Evolutionary conservation across 2,888 invertebrate genomes (phyloP).

Genomic region (Lasioglossum figueresi): DNA sequence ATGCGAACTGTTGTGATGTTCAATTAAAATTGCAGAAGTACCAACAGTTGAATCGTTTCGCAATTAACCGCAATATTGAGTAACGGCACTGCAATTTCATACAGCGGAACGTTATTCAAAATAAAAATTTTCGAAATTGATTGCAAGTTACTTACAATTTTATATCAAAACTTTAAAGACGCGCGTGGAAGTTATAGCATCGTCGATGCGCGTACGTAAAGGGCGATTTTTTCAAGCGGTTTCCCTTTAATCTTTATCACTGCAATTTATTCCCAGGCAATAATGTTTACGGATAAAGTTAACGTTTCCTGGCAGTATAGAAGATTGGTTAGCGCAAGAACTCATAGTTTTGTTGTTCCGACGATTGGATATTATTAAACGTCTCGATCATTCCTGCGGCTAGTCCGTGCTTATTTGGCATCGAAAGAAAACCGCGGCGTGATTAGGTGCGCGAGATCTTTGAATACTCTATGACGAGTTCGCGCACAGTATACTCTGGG

Average conservation of each 20-base stretch:
- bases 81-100: neutral
- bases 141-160: neutral
- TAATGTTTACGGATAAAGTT: neutral
- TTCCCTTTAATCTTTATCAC: neutral
- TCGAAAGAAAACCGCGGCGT: neutral
- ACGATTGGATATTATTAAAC: neutral
- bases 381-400: neutral
- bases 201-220: neutral
- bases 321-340: neutral
- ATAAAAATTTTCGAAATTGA: neutral
- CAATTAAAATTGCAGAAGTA: too few relatives aligned
- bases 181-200: neutral
- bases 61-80: neutral
- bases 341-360: neutral
- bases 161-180: neutral
- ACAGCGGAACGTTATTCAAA: neutral
- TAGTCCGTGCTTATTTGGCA: neutral
- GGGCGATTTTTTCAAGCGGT: neutral
- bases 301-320: neutral
- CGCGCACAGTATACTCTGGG: neutral
- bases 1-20: too few relatives aligned
- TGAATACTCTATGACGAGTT: constrained; percentile 14
- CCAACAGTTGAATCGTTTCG: too few relatives aligned
- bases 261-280: neutral
- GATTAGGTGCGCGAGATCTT: constrained; percentile 12